Percentiles rank a stretch among this genome's conserved stretches.
These are phyloP conservation scores for Heliconius nattereri DNA, from an alignment of 1,140 invertebrate genomes.

Conservation along the genomic window DNA sequence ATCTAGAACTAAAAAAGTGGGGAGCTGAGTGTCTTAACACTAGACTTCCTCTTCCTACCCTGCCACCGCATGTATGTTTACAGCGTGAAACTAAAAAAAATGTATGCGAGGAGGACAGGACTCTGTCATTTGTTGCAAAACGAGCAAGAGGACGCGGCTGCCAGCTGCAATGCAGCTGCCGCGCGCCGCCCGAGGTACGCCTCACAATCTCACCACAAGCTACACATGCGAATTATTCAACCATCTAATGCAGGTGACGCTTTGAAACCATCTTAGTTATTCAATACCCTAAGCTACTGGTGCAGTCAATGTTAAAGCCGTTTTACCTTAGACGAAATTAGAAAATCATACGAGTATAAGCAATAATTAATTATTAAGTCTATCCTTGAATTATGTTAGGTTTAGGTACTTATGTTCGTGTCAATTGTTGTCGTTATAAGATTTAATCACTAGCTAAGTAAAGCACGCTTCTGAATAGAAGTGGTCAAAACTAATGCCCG, in stretches of 20 bases:
- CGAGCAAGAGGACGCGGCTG: conserved; percentile 60
- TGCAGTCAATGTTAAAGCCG: background rate
- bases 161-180: conserved; percentile 72
- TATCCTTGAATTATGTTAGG: background rate
- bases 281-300: background rate
- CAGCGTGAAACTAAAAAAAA: conserved; percentile 13
- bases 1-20: no score
- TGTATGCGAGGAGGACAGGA: conserved; percentile 45
- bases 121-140: conserved; percentile 61
- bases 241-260: conserved; percentile 51
- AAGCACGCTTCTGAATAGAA: background rate
- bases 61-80: no score
- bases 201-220: conserved; percentile 47
- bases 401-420: background rate
- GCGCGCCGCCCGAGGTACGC: conserved; percentile 42
- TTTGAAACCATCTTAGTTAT: conserved; percentile 26
- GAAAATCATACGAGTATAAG: no score
- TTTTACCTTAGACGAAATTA: background rate
- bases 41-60: no score
- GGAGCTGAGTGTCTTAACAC: no score
- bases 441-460: background rate
- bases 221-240: conserved; percentile 54
- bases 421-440: background rate
- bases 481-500: background rate
- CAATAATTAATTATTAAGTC: background rate